Percentiles rank a stretch among this genome's conserved stretches.
Evolutionary conservation across 2,888 invertebrate genomes (phyloP).

Genomic region (Acleris sparsana): DNA sequence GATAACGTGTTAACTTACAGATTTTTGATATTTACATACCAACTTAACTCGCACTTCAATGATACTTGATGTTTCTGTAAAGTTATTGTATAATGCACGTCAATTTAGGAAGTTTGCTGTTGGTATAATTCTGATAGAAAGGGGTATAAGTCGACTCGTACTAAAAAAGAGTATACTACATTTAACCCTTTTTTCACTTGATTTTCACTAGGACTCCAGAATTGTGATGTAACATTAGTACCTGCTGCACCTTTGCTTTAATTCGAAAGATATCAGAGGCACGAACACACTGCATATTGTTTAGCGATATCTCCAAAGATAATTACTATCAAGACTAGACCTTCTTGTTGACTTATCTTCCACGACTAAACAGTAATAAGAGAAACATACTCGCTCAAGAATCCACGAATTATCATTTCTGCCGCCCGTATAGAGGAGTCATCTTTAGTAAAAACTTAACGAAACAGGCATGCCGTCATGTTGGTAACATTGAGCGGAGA

Average conservation of each 20-base stretch:
- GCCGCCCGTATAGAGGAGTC: slow-evolving; percentile 40
- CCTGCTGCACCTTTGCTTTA: not conserved
- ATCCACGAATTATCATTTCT: slow-evolving; percentile 45
- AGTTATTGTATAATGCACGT: not conserved
- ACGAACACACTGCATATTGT: slow-evolving; percentile 14
- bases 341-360: slow-evolving; percentile 19
- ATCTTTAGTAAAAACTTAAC: slow-evolving; percentile 55
- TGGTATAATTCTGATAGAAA: not conserved
- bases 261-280: slow-evolving; percentile 4
- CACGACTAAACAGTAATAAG: slow-evolving; percentile 25
- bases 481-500: slow-evolving; percentile 79
- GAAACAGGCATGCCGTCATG: slow-evolving; percentile 68
- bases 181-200: no score
- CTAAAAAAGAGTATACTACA: no score
- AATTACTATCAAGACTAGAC: slow-evolving; percentile 32
- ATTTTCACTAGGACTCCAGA: no score
- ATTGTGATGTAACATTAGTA: not conserved
- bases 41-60: no score
- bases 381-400: slow-evolving; percentile 20
- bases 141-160: no score
- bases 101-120: not conserved
- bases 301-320: slow-evolving; percentile 22
- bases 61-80: no score
- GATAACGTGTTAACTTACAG: slow-evolving; percentile 24
- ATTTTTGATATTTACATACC: slow-evolving; percentile 9